phyloP scores from a whole-genome alignment of 2,113 vertebrate species.

The Eretmochelys imbricata region DNA sequence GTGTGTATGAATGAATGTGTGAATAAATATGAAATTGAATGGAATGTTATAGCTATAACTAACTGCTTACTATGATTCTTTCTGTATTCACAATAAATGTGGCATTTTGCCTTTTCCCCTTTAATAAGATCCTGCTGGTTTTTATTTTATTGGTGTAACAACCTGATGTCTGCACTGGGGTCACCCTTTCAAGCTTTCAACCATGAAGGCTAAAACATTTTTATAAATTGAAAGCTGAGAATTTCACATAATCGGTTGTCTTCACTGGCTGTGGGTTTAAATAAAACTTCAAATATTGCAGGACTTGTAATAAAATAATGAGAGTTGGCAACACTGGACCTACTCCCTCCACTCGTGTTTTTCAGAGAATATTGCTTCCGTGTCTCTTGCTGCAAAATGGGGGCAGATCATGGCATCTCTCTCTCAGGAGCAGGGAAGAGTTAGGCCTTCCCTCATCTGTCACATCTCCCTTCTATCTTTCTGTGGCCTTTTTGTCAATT shows the following conservation, averaged over 20 bases:
- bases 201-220: not conserved
- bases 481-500: not conserved
- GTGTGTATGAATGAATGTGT: too few species aligned
- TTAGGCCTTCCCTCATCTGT: not conserved
- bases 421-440: not conserved
- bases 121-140: too few species aligned
- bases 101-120: too few species aligned
- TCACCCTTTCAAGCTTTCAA: not conserved
- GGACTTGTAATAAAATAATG: not conserved
- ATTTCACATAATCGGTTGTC: not conserved
- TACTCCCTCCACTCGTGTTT: not conserved
- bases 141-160: too few species aligned
- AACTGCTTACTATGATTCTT: too few species aligned
- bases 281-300: not conserved
- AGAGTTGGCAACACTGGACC: not conserved
- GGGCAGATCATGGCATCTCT: not conserved
- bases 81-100: too few species aligned
- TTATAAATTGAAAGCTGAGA: not conserved
- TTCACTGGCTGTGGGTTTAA: not conserved
- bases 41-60: too few species aligned
- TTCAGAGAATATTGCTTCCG: not conserved
- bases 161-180: not conserved
- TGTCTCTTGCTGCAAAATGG: not conserved
- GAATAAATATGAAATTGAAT: too few species aligned
- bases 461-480: not conserved